Percentiles rank a stretch among this genome's conserved stretches.
phyloP scores from a whole-genome alignment of 1,140 invertebrate species.

The Tachypleus tridentatus region DNA sequence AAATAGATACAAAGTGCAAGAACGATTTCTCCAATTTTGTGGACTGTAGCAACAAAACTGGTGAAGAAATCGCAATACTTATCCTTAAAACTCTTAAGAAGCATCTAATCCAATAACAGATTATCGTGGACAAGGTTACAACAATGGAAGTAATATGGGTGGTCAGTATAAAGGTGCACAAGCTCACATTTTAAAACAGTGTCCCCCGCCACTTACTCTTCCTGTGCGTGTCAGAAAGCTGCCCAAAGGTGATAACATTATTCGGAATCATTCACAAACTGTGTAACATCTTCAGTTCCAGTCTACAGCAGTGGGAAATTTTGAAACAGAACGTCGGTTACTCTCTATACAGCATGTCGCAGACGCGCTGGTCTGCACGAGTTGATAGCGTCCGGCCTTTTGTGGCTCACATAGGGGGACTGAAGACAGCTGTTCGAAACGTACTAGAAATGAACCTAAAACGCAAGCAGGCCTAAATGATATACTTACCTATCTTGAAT shows the following conservation, averaged over 20 bases:
- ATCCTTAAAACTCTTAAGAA: neutral
- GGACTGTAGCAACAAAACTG: neutral
- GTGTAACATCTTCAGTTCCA: constrained; percentile 11
- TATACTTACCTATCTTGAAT: neutral
- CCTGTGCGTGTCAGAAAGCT: constrained; percentile 25
- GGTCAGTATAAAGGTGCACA: constrained; percentile 29
- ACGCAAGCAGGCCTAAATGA: neutral
- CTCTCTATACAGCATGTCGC: constrained; percentile 2
- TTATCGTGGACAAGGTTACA: constrained; percentile 30
- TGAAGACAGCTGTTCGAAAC: neutral
- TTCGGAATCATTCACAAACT: constrained; percentile 16
- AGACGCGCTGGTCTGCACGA: constrained; percentile 3
- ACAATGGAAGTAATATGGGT: constrained; percentile 31
- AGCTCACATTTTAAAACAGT: constrained; percentile 27
- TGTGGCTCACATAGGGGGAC: neutral
- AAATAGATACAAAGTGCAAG: neutral
- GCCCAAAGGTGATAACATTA: constrained; percentile 11
- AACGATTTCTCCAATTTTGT: neutral
- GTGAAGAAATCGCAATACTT: neutral
- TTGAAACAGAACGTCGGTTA: constrained; percentile 1
- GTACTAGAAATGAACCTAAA: neutral
- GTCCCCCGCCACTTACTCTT: constrained; percentile 25
- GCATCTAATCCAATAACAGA: neutral
- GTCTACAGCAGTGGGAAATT: constrained; percentile 12
- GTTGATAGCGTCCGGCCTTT: neutral